Evolutionary conservation across 92 coral and sea anemone genomes (phyloP).

Genomic region (Epizoanthus rinbou): DNA sequence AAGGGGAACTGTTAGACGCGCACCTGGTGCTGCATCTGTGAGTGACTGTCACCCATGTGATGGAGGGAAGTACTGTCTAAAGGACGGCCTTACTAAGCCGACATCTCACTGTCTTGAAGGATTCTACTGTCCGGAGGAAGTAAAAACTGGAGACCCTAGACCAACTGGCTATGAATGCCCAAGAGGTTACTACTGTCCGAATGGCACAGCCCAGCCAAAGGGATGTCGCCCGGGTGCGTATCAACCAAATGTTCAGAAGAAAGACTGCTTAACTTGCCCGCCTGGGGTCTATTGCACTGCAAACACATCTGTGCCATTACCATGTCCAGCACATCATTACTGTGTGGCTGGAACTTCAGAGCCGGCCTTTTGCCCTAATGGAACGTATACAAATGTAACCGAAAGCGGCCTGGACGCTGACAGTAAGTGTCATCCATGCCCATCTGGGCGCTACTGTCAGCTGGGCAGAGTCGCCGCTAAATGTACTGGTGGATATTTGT

Average conservation of each 20-base stretch:
- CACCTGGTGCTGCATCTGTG: conserved; percentile 67
- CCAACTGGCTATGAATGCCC: conserved; percentile 85
- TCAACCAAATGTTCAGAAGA: conserved; percentile 67
- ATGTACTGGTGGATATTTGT: conserved; percentile 87
- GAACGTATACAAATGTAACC: conserved; percentile 71
- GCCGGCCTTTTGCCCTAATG: conserved; percentile 91
- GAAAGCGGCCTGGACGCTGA: conserved; percentile 65
- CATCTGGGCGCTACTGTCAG: conserved; percentile 86
- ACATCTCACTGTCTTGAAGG: conserved; percentile 79
- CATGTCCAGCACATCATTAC: conserved; percentile 82
- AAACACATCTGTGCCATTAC: conserved; percentile 79
- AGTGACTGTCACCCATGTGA: conserved; percentile 82
- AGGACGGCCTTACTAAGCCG: conserved; percentile 70
- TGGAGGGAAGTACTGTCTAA: conserved; percentile 82
- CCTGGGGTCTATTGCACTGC: conserved; percentile 81
- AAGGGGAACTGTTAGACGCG: conserved; percentile 85
- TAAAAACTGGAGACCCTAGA: conserved; percentile 63
- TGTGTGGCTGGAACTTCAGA: conserved; percentile 76
- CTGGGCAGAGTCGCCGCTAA: conserved; percentile 73
- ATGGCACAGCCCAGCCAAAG: conserved; percentile 85
- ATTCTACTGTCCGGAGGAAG: conserved; percentile 85
- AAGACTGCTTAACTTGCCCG: conserved; percentile 78
- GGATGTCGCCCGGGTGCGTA: conserved; percentile 91
- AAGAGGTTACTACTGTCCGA: conserved; percentile 73
- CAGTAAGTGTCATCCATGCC: conserved; percentile 81